Conservation (phyloP, 2,113 vertebrate species). For the Callithrix jacchus region DNA sequence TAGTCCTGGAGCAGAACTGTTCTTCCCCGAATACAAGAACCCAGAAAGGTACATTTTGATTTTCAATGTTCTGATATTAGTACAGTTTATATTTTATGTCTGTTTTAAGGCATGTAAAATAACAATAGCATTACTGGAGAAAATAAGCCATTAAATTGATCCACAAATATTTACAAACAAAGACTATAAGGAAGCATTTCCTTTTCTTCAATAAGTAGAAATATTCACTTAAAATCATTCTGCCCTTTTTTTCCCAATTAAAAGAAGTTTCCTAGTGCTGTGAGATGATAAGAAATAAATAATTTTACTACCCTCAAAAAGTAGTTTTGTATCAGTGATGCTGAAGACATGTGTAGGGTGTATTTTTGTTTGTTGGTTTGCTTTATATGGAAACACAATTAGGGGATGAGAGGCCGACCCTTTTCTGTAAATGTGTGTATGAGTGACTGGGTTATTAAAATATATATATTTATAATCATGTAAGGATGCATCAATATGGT, state of each 20-base stretch:
- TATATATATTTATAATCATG: background rate
- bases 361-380: background rate
- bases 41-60: background rate
- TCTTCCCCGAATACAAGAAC: background rate
- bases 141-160: background rate
- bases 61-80: background rate
- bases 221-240: background rate
- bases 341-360: background rate
- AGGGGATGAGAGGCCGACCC: accelerated
- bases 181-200: background rate
- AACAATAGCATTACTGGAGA: background rate
- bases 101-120: background rate
- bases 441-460: background rate
- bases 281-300: background rate
- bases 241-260: background rate
- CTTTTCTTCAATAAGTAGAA: background rate
- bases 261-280: background rate
- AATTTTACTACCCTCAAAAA: background rate
- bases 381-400: background rate
- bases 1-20: background rate
- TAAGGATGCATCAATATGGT: background rate
- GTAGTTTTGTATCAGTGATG: background rate
- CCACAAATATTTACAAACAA: background rate
- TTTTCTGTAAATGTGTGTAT: background rate
- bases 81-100: background rate